Conservation (phyloP, 2,888 invertebrate genomes). For the Nesidiocoris tenuis region DNA sequence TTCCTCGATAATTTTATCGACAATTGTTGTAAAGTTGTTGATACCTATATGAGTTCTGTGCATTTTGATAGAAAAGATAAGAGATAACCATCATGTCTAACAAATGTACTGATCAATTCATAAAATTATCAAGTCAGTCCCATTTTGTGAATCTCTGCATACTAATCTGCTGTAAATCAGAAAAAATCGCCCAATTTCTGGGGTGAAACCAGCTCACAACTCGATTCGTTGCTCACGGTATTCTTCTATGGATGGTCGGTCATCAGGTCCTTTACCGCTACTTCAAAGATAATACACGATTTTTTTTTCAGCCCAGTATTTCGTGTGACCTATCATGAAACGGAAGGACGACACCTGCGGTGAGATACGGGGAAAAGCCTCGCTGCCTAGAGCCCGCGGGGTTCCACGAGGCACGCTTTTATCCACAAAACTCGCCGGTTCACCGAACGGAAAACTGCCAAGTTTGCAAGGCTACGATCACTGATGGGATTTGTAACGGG, state of each 20-base stretch:
- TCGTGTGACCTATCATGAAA: slow-evolving; percentile 21
- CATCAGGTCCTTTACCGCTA: too few relatives aligned
- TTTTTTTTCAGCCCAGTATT: not conserved
- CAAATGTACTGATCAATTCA: too few relatives aligned
- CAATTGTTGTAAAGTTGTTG: too few relatives aligned
- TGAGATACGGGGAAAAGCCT: slow-evolving; percentile 12
- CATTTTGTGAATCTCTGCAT: too few relatives aligned
- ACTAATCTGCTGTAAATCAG: too few relatives aligned
- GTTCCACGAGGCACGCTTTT: slow-evolving; percentile 4
- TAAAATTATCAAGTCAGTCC: too few relatives aligned
- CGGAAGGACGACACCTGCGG: slow-evolving; percentile 26
- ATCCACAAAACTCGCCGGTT: not conserved
- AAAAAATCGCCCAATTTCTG: slow-evolving; percentile 9
- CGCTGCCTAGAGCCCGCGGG: not conserved
- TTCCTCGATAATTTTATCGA: too few relatives aligned
- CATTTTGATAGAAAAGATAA: too few relatives aligned
- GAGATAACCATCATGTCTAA: too few relatives aligned
- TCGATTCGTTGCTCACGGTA: too few relatives aligned
- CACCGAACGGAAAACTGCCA: not conserved
- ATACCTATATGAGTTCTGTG: too few relatives aligned
- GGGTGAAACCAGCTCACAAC: slow-evolving; percentile 8
- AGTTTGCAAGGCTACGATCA: slow-evolving; percentile 10
- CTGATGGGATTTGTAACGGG: slow-evolving; percentile 21
- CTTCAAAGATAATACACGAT: slow-evolving; percentile 4
- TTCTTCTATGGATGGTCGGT: too few relatives aligned